Evolutionary conservation across 92 coral and sea anemone genomes (phyloP).

Genomic region (Zoanthus solanderi): DNA sequence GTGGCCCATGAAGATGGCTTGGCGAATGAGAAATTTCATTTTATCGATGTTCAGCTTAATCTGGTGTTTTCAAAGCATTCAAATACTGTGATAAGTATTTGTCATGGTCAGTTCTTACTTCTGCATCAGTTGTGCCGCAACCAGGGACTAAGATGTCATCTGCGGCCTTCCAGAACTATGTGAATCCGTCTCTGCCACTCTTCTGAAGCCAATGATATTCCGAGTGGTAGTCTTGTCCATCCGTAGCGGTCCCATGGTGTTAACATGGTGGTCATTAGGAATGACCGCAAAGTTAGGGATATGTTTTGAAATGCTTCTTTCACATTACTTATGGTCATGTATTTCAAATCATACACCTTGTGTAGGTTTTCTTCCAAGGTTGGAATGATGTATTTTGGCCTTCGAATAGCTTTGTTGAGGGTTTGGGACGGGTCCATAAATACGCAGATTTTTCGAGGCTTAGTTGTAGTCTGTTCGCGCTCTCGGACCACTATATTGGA

Average conservation of each 20-base stretch:
- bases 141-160: slow-evolving; percentile 29
- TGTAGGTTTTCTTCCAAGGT: slow-evolving; percentile 53
- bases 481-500: no score
- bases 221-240: no score
- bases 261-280: no score
- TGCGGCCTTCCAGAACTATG: slow-evolving; percentile 46
- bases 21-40: slow-evolving; percentile 37
- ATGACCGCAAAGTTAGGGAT: no score
- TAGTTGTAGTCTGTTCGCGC: neutral
- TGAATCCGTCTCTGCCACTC: slow-evolving; percentile 51
- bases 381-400: slow-evolving; percentile 23
- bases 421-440: neutral
- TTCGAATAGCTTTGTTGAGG: neutral
- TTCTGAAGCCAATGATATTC: slow-evolving; percentile 43
- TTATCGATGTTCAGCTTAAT: slow-evolving; percentile 53
- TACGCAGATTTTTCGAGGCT: slow-evolving; percentile 32
- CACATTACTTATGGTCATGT: neutral
- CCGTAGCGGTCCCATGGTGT: no score
- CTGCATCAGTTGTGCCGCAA: neutral
- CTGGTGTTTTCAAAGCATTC: slow-evolving; percentile 14
- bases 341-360: slow-evolving; percentile 40
- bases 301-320: no score
- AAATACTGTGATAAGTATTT: no score
- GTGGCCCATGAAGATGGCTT: slow-evolving; percentile 65
- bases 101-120: slow-evolving; percentile 45